Base-by-base conservation (phyloP, 1,140 invertebrate species). In the Globodera rostochiensis region DNA sequence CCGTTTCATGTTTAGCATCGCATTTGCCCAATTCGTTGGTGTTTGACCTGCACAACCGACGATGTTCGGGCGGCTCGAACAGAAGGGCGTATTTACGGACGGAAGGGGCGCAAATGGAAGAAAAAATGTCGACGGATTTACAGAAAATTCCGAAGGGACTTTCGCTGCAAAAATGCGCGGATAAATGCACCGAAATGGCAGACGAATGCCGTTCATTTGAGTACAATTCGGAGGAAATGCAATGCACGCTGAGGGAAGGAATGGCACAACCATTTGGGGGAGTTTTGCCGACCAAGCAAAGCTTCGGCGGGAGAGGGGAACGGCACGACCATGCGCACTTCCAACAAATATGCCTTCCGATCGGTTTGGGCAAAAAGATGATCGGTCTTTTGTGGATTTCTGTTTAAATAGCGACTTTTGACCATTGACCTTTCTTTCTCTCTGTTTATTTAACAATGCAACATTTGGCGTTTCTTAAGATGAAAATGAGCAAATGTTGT, bases 311-410 rank as follows among this genome's bases (percentile, higher is more conserved):
- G 73, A 70, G 67, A 70, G n/a, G 21, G n/a, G 8, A 45, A 70
- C 11, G 21, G 36, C 9, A 70, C 67, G 19, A 82, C 46, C 73
- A 83, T 8, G 83, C 87, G 25, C 89, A 88, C 74, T 89, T 86
- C 80, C 87, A 88, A 69, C 85, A 87, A 80, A 89, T 88, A 66
- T 88, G 87, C 76, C 71, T 88, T 77, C 80, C 86, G 46, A 80
- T 87, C 89, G 69, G 82, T 69, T 60, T 66, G 15, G 11, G 71
- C 11, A 36, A 19, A 73, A 83, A 83, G 3, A 36, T 3, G 36
- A 36, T 36, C 36, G 36, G 36, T 36, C 36, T 36, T 36, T 36
- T 36, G 36, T 36, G 36, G 36, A 36, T 36, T 36, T 36, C 1
- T 36, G 36, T 36, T 36, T 36, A 36, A 36, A 36, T 36, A 36